Evolutionary conservation across 2,888 invertebrate genomes (phyloP).

Genomic region (Lordiphosa fenestrarum): DNA sequence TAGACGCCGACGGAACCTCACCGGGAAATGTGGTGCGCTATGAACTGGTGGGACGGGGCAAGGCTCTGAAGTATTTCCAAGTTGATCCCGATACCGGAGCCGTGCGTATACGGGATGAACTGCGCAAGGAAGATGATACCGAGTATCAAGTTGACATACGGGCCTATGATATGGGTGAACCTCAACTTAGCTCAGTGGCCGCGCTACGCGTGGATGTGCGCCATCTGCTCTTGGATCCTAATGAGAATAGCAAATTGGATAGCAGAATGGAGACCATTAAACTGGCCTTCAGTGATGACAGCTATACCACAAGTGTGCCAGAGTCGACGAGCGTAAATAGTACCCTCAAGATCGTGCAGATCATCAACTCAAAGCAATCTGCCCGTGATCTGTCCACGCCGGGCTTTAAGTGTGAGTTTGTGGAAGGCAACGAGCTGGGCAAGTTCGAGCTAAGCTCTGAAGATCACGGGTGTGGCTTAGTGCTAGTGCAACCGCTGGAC

Average conservation of each 20-base stretch:
- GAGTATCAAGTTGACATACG: conserved; percentile 94
- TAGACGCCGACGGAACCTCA: conserved; percentile 91
- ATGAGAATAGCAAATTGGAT: conserved; percentile 79
- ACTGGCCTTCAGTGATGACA: conserved; percentile 92
- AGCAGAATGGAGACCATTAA: conserved; percentile 81
- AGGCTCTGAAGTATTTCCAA: conserved; percentile 91
- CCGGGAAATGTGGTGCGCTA: conserved; percentile 91
- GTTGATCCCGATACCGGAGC: conserved; percentile 92
- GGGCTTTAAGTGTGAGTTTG: conserved; percentile 89
- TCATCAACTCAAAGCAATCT: conserved; percentile 79
- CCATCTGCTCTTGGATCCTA: conserved; percentile 87
- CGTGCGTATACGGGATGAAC: conserved; percentile 89
- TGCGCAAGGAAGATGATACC: conserved; percentile 91
- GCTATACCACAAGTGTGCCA: conserved; percentile 90
- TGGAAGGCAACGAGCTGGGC: conserved; percentile 85
- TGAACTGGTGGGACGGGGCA: conserved; percentile 90
- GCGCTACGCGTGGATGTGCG: conserved; percentile 91
- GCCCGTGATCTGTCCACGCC: conserved; percentile 73
- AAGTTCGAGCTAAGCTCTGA: conserved; percentile 88
- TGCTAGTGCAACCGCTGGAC: conserved; percentile 87
- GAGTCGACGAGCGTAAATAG: conserved; percentile 82
- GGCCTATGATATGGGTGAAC: conserved; percentile 93
- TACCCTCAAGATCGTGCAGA: conserved; percentile 79
- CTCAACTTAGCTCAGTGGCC: conserved; percentile 89
- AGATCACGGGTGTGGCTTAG: conserved; percentile 91